Conservation (phyloP, 2,113 vertebrate genomes). For the Dromaius novaehollandiae region DNA sequence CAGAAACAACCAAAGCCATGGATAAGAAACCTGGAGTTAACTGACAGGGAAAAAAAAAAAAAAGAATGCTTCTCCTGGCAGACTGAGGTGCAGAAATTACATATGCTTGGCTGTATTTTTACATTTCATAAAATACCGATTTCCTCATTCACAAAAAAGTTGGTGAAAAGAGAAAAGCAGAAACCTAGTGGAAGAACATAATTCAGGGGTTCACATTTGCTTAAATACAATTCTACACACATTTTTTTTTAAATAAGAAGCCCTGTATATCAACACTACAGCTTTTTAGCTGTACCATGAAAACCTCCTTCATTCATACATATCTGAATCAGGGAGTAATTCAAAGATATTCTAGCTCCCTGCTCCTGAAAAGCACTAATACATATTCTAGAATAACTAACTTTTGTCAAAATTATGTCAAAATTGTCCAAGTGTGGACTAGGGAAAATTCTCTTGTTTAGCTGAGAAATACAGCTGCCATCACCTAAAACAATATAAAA, state of each 20-base stretch:
- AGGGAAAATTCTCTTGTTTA: neutral
- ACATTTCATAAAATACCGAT: neutral
- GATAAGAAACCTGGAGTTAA: neutral
- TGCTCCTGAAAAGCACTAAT: conserved; percentile 27
- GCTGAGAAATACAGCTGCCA: neutral
- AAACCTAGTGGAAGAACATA: neutral
- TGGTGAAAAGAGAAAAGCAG: neutral
- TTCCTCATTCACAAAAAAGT: conserved; percentile 21
- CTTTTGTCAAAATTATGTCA: neutral
- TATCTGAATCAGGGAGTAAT: neutral
- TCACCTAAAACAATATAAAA: neutral
- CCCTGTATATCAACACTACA: neutral
- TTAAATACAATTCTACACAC: neutral
- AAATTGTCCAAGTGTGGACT: neutral
- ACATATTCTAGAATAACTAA: neutral
- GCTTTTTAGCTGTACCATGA: neutral
- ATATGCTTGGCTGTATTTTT: conserved; percentile 21
- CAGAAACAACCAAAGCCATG: neutral
- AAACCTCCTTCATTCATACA: neutral
- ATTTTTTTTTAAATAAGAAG: neutral
- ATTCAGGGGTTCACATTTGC: neutral
- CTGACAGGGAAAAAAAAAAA: neutral
- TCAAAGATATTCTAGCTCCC: conserved; percentile 5
- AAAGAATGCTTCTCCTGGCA: neutral
- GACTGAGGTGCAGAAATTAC: neutral